phyloP scores from a whole-genome alignment of 30 jellyfish, hydroid and myxozoan genomes.

The Cassiopea xamachana region DNA sequence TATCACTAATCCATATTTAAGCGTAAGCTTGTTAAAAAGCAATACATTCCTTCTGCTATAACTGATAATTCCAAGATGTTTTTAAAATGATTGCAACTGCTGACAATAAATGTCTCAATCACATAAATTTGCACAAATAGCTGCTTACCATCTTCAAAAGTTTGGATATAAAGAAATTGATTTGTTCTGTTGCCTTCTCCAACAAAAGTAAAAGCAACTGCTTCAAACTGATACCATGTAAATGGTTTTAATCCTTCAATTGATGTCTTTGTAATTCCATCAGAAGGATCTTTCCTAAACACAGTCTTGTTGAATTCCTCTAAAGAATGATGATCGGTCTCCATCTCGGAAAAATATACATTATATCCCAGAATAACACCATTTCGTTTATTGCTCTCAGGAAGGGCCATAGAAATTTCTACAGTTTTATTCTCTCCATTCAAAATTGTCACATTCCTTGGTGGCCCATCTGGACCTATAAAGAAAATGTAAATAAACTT shows the following conservation, averaged over 20 bases:
- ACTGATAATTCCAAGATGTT: no score
- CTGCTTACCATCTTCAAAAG: conserved; percentile 60
- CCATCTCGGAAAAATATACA: conserved; percentile 19
- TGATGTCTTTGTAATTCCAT: conserved; percentile 3
- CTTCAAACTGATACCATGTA: conserved; percentile 45
- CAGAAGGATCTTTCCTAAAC: background rate
- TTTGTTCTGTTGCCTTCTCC: conserved; percentile 42
- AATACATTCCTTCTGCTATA: no score
- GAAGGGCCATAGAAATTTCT: conserved; percentile 29
- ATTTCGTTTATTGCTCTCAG: conserved; percentile 13
- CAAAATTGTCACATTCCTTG: conserved; percentile 33
- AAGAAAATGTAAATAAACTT: background rate
- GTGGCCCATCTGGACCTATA: conserved; percentile 83
- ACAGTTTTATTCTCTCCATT: conserved; percentile 3
- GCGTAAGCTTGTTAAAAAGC: no score
- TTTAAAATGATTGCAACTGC: no score
- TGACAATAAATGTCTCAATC: no score
- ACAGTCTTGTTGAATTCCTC: conserved; percentile 6
- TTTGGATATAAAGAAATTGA: background rate
- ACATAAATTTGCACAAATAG: no score
- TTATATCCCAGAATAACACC: conserved; percentile 68
- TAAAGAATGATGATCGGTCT: background rate
- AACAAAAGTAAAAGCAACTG: conserved; percentile 38
- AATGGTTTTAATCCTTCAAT: conserved; percentile 31
- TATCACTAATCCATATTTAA: no score